phyloP scores from a whole-genome alignment of 2,888 invertebrate genomes.

The Caenorhabditis parvicauda region DNA sequence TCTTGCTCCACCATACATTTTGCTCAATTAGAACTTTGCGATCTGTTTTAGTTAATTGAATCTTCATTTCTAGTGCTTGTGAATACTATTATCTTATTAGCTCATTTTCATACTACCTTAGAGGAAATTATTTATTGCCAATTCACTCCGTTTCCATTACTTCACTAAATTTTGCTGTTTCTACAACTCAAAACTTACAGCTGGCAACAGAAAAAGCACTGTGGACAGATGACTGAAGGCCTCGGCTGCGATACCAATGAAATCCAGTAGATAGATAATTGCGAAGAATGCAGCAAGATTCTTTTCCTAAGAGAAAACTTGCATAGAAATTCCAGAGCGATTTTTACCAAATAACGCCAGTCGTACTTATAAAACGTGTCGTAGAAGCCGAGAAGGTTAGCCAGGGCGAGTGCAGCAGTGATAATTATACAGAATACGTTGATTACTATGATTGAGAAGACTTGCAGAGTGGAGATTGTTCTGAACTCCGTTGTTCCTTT shows the following conservation, averaged over 20 bases:
- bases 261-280: slow-evolving; percentile 26
- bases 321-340: neutral
- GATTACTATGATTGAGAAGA: slow-evolving; percentile 49
- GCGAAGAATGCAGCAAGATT: slow-evolving; percentile 38
- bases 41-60: too few species aligned
- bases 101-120: too few species aligned
- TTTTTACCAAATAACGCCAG: slow-evolving; percentile 42
- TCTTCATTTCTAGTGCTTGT: too few species aligned
- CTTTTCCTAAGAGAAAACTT: slow-evolving; percentile 32
- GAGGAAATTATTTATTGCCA: too few species aligned
- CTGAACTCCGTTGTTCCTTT: slow-evolving; percentile 11
- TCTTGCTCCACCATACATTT: too few species aligned
- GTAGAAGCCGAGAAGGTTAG: slow-evolving; percentile 39
- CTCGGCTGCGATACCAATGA: slow-evolving; percentile 17
- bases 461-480: slow-evolving; percentile 38
- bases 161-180: too few species aligned
- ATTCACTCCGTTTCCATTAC: too few species aligned
- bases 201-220: too few species aligned
- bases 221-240: too few species aligned
- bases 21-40: too few species aligned
- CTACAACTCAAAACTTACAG: too few species aligned
- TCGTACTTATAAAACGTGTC: slow-evolving; percentile 52
- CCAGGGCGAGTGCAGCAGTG: slow-evolving; percentile 37
- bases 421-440: slow-evolving; percentile 44
- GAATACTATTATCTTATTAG: too few species aligned